These are phyloP conservation scores for Eremobia ochroleuca DNA, from an alignment of 2,888 invertebrate species.

Conservation along the genomic window DNA sequence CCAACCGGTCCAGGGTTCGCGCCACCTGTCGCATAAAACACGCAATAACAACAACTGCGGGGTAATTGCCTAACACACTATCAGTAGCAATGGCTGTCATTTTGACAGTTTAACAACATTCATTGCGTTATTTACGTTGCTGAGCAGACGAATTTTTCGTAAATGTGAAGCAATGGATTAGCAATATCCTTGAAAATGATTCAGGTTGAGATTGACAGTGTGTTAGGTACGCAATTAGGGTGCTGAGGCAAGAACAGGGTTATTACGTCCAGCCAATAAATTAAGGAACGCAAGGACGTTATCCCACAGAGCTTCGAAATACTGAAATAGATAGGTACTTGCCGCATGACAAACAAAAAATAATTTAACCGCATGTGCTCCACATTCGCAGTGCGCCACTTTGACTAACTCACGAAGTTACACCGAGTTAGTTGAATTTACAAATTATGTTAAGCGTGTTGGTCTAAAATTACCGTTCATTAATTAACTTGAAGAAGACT, in stretches of 20 bases:
- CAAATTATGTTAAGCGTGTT: background rate
- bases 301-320: constrained; percentile 57
- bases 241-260: background rate
- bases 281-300: constrained; percentile 54
- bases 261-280: constrained; percentile 9
- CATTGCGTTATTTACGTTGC: too few species aligned
- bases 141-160: too few species aligned
- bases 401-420: constrained; percentile 8
- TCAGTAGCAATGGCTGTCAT: too few species aligned
- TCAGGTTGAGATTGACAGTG: too few species aligned
- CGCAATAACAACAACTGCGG: constrained; percentile 54
- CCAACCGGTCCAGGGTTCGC: constrained; percentile 95
- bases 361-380: constrained; percentile 41
- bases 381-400: constrained; percentile 33
- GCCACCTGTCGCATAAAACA: constrained; percentile 91
- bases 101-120: too few species aligned
- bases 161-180: too few species aligned
- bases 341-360: constrained; percentile 37
- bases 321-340: constrained; percentile 46
- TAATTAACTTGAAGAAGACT: background rate
- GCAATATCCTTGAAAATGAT: too few species aligned
- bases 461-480: background rate
- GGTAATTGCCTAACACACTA: too few species aligned
- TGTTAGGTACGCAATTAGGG: too few species aligned
- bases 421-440: background rate